Evolutionary conservation across 2,888 invertebrate species (phyloP), one percentile per base, ranked within the genome.

Genomic region (Lapara coniferarum): DNA sequence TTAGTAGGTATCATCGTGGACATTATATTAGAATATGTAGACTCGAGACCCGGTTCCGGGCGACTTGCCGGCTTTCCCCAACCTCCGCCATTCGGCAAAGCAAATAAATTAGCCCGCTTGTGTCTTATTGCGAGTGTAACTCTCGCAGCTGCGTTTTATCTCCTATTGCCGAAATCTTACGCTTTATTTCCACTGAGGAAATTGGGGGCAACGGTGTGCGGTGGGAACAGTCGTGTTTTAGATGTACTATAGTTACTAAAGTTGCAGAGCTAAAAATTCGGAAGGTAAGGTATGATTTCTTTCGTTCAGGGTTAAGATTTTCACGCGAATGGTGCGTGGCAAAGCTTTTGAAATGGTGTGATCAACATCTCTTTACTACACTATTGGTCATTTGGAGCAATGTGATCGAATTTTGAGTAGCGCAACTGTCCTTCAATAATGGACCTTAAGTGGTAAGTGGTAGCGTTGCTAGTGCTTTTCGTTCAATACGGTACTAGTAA

Each of bases 61-160:
- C 46, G 63, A 57, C 30, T 25, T 63, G 46, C 19, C 63, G 49
- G 19, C 49, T 19, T 63, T 63, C 49, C 49, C 6, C 19, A 19
- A 5, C 13, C 49, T 46, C 46, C 19, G 1, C 8, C 16, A 63
- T 49, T 68, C 37, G 57, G 49, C 12, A 58, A 51, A 51, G 30
- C 51, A 68, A 68, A 68, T 58, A 68, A 68, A 68, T 58, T 68
- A 68, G 57, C 51, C 68, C 7, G 68, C 49, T 68, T 68, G 68
- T 49, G 57, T 68, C 51, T 68, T 51, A 49, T 68, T 57, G 49
- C 30, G 57, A 52, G 63, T 13, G 56, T 57, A 57, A 57, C 57
- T 57, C 63, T 49, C 46, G 16, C 63, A 63, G 63, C 49, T 63
- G 63, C 63, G 63, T 63, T 63, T 63, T 63, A 63, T 63, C 63